Conservation (phyloP, 2,113 vertebrate species). For the Cariama cristata region DNA sequence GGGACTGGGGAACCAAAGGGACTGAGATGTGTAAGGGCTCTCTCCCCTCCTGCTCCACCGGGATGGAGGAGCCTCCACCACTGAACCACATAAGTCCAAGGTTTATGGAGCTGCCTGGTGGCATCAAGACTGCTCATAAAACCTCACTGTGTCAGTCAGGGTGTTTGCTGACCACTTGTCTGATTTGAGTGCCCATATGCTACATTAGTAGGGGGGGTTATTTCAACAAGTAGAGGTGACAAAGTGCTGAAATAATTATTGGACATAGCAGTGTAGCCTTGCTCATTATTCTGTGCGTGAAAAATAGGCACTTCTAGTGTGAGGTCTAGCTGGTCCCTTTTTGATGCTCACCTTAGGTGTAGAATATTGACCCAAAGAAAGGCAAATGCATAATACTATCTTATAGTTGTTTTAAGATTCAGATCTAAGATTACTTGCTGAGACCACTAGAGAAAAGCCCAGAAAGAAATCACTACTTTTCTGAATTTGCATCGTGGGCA, state of each 20-base stretch:
- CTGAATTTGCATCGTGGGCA: not conserved
- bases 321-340: not conserved
- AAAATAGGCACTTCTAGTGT: not conserved
- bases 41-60: accelerated
- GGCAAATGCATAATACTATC: not conserved
- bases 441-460: not conserved
- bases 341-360: not conserved
- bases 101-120: not conserved
- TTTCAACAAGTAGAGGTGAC: not conserved
- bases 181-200: not conserved
- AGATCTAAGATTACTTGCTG: not conserved
- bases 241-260: not conserved
- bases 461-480: not conserved
- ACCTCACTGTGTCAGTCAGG: not conserved
- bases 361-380: not conserved
- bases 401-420: not conserved
- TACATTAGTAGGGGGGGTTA: not conserved
- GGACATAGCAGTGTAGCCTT: not conserved
- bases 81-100: accelerated
- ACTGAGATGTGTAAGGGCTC: not conserved
- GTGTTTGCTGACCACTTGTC: not conserved
- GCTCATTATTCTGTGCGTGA: not conserved
- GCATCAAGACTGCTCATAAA: not conserved
- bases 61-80: accelerated
- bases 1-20: not conserved